phyloP scores from a whole-genome alignment of 2,888 invertebrate genomes.

The Macrosiphum euphorbiae region DNA sequence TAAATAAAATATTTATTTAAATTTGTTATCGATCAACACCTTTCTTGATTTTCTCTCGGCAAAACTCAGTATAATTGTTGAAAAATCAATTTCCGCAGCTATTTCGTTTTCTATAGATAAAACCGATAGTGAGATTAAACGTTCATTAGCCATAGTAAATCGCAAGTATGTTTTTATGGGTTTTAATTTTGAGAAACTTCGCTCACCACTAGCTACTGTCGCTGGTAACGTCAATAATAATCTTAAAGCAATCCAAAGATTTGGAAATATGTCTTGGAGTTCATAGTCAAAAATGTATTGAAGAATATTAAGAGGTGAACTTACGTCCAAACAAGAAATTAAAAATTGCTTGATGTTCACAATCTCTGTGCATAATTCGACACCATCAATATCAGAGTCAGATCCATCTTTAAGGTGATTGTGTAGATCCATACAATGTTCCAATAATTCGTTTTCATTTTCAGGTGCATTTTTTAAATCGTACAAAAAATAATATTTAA shows the following conservation, averaged over 20 bases:
- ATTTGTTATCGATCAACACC: constrained; percentile 20
- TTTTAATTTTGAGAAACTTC: constrained; percentile 65
- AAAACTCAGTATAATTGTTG: constrained; percentile 9
- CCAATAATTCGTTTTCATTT: background rate
- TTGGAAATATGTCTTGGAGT: constrained; percentile 49
- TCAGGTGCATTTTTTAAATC: too few relatives aligned
- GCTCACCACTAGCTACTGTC: constrained; percentile 58
- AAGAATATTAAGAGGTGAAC: constrained; percentile 36
- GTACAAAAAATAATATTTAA: too few relatives aligned
- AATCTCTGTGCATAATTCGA: constrained; percentile 31
- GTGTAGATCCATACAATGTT: constrained; percentile 31
- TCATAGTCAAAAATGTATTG: constrained; percentile 31
- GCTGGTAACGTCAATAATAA: constrained; percentile 63
- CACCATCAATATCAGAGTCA: constrained; percentile 38
- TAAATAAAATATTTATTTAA: constrained; percentile 40
- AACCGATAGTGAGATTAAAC: constrained; percentile 55
- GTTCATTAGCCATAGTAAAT: constrained; percentile 64
- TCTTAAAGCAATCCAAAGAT: constrained; percentile 65
- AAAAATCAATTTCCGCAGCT: constrained; percentile 53
- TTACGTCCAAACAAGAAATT: constrained; percentile 31
- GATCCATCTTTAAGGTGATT: constrained; percentile 35
- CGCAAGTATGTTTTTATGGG: constrained; percentile 65
- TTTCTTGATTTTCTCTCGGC: constrained; percentile 26
- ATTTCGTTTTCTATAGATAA: constrained; percentile 66
- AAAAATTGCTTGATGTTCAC: constrained; percentile 21